These are phyloP conservation scores for Syrphus vitripennis DNA, from an alignment of 2,888 invertebrate species.

Conservation along the genomic window DNA sequence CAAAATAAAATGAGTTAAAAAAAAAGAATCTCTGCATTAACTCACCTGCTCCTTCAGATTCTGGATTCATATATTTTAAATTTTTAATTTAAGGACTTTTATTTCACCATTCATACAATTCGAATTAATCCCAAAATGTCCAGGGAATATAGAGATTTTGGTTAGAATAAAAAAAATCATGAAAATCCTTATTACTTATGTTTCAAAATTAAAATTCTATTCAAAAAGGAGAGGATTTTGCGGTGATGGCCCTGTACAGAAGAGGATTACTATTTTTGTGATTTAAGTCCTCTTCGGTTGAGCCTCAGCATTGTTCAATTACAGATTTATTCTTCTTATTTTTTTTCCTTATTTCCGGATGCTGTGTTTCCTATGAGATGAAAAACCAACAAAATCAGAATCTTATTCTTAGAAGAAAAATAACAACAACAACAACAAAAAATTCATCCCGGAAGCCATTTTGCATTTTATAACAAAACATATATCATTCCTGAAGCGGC, in stretches of 20 bases:
- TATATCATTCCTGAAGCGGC: conserved; percentile 32
- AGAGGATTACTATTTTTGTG: conserved; percentile 62
- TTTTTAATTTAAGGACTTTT: conserved; percentile 49
- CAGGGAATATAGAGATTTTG: conserved; percentile 45
- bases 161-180: not conserved
- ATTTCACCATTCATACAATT: not conserved
- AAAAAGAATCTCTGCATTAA: not conserved
- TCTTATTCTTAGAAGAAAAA: conserved; percentile 16
- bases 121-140: conserved; percentile 12
- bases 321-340: conserved; percentile 53
- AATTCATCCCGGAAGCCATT: conserved; percentile 61
- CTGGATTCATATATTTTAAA: not conserved
- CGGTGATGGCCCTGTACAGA: not conserved
- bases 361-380: not conserved
- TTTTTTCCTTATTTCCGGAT: conserved; percentile 32
- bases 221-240: conserved; percentile 6
- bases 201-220: conserved; percentile 65
- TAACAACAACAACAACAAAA: not conserved
- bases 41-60: not conserved
- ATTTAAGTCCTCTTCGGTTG: conserved; percentile 36
- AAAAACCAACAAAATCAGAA: conserved; percentile 49
- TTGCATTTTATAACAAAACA: conserved; percentile 63
- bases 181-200: conserved; percentile 50
- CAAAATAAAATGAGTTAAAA: no score
- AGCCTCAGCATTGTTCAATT: conserved; percentile 61